Evolutionary conservation across 2,888 invertebrate species (phyloP).

Genomic region (Drosophila phalerata): DNA sequence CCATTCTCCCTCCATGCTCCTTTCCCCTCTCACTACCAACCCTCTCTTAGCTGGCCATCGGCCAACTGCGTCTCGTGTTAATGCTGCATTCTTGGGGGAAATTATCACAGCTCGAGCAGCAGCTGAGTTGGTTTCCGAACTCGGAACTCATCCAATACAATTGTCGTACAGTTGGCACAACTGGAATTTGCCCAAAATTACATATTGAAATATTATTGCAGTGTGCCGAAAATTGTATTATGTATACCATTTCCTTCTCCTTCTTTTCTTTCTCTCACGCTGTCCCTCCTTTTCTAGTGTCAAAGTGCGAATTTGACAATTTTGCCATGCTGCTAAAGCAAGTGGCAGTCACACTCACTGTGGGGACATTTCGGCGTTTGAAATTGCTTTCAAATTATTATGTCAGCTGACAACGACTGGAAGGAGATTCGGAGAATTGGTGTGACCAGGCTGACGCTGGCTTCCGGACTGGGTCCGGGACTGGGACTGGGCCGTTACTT

Average conservation of each 20-base stretch:
- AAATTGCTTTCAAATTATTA: slow-evolving; percentile 84
- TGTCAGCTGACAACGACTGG: slow-evolving; percentile 73
- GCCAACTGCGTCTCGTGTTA: slow-evolving; percentile 79
- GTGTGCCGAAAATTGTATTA: slow-evolving; percentile 72
- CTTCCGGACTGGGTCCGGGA: slow-evolving; percentile 41
- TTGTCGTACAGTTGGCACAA: slow-evolving; percentile 53
- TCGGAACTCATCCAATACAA: slow-evolving; percentile 25
- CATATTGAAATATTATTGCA: slow-evolving; percentile 81
- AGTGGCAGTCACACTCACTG: slow-evolving; percentile 35
- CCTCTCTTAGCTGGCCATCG: slow-evolving; percentile 62
- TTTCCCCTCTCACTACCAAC: too few species aligned
- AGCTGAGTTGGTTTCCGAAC: slow-evolving; percentile 21
- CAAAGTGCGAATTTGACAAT: slow-evolving; percentile 83
- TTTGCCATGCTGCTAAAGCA: slow-evolving; percentile 39
- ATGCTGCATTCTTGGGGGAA: slow-evolving; percentile 83
- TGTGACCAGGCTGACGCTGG: slow-evolving; percentile 31
- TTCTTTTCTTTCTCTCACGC: slow-evolving; percentile 14
- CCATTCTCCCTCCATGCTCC: slow-evolving; percentile 29
- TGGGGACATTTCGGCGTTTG: slow-evolving; percentile 67
- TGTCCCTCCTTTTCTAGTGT: slow-evolving; percentile 6
- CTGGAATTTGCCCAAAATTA: slow-evolving; percentile 77
- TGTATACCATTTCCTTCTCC: slow-evolving; percentile 20
- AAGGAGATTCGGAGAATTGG: slow-evolving; percentile 11
- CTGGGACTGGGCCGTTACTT: slow-evolving; percentile 32
- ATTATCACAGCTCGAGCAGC: slow-evolving; percentile 76